Base-by-base conservation (phyloP, 2,888 invertebrate genomes). In the Spodoptera picta region DNA sequence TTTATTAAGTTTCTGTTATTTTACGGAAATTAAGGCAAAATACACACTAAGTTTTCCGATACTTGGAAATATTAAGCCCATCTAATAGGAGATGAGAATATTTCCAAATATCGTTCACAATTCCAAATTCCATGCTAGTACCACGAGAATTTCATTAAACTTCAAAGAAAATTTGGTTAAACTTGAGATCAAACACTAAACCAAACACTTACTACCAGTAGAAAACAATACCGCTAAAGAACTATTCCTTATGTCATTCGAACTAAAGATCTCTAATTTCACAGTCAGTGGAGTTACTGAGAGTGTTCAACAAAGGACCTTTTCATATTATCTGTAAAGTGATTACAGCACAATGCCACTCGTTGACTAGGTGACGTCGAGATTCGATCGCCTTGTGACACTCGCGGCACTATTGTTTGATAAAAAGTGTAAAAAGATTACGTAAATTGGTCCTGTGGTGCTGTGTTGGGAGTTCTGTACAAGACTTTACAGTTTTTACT, bases 311-410 rank as follows among this genome's bases (percentile, higher is more conserved):
- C 60, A 76, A 67, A 44, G 52, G 44, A 50, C 56, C 52, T 61
- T 68, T 70, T 72, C 56, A 24, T 24, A 49, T 24, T 36, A 52
- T 62, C 52, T 49, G 23, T 75, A 80, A 79, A 76, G 65, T 69
- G 80, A 79, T 79, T 79, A 74, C 12, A 31, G n/a, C 52, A 80
- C 73, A 79, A 80, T 62, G 48, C 7, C 9, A 46, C 61, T 47
- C 48, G 52, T 56, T 60, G 67, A 58, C 67, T 66, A 61, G 43
- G 42, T 43, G 60, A 61, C 27, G 67, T 50, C 57, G 51, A 24
- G n/a, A 76, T 75, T 65, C 62, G 75, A 80, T 77, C 54, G 50
- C 56, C 72, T 72, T 68, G 51, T 53, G 43, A 65, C 44, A 64
- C 59, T 50, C 27, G 50, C 60, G 60, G 72, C 65, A 65, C 46